Evolutionary conservation across 1,140 invertebrate species (phyloP).

Genomic region (Arctopsyche grandis): DNA sequence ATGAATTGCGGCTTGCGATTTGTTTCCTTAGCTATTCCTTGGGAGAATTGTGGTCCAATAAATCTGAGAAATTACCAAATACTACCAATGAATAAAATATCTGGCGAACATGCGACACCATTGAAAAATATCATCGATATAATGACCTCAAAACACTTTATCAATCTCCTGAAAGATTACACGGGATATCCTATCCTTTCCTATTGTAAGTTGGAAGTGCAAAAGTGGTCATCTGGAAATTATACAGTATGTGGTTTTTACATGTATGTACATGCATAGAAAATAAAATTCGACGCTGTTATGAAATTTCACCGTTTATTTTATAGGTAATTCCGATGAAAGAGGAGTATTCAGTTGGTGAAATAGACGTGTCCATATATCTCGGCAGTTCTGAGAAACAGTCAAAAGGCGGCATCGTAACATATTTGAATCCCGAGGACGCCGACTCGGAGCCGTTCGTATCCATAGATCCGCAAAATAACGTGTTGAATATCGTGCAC

Average conservation of each 20-base stretch:
- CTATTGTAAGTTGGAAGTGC: constrained; percentile 70
- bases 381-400: constrained; percentile 63
- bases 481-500: constrained; percentile 76
- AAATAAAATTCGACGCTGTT: too few relatives aligned
- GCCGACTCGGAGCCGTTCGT: constrained; percentile 59
- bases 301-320: too few relatives aligned
- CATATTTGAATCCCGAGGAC: constrained; percentile 66
- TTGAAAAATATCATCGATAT: constrained; percentile 58
- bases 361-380: constrained; percentile 69
- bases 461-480: constrained; percentile 68
- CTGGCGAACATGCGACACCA: constrained; percentile 60
- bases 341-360: constrained; percentile 63
- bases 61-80: constrained; percentile 72
- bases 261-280: not conserved
- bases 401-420: constrained; percentile 63
- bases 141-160: constrained; percentile 67
- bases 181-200: constrained; percentile 64
- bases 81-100: constrained; percentile 61
- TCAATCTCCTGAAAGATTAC: constrained; percentile 70
- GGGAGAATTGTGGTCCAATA: constrained; percentile 70
- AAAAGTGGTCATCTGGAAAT: constrained; percentile 73
- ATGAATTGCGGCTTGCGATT: not conserved
- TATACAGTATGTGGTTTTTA: constrained; percentile 69
- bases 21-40: constrained; percentile 60
- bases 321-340: constrained; percentile 63